phyloP scores from a whole-genome alignment of 2,113 vertebrate genomes.

The Gasterosteus nipponicus region DNA sequence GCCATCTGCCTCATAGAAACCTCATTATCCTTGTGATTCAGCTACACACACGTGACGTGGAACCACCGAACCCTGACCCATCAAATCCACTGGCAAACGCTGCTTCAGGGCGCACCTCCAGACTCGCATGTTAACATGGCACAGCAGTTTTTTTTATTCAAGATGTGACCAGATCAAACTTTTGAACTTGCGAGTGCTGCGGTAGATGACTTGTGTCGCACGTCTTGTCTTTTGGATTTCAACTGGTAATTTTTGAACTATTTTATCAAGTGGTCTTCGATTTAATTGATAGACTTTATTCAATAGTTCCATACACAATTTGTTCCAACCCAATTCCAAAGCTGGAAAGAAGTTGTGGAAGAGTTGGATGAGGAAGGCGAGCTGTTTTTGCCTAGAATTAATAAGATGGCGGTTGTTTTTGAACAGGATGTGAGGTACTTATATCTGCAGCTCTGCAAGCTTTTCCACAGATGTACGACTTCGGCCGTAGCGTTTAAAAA shows the following conservation, averaged over 20 bases:
- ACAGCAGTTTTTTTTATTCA: conserved; percentile 27
- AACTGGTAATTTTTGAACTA: neutral
- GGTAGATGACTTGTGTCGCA: neutral
- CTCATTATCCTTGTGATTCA: conserved; percentile 35
- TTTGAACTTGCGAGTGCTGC: conserved; percentile 1
- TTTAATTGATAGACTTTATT: neutral
- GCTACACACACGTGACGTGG: conserved; percentile 12
- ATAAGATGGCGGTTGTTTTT: neutral
- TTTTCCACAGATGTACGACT: neutral
- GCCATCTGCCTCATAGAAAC: conserved; percentile 12
- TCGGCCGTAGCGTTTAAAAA: neutral
- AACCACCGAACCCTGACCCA: conserved; percentile 31
- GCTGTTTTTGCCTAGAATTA: neutral
- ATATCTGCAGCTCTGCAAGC: neutral
- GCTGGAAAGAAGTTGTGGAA: neutral
- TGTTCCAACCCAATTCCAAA: neutral
- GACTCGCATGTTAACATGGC: conserved; percentile 16
- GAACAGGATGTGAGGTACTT: neutral
- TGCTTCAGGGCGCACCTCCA: conserved; percentile 4
- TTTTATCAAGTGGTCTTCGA: neutral
- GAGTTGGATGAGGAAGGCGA: neutral
- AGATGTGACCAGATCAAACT: neutral
- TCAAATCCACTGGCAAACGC: conserved; percentile 26
- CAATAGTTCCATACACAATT: neutral
- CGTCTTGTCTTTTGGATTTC: neutral